Percentiles rank a stretch among this genome's conserved stretches.
Evolutionary conservation across 2,888 invertebrate genomes (phyloP).

Genomic region (Coelogynopora nodosa): DNA sequence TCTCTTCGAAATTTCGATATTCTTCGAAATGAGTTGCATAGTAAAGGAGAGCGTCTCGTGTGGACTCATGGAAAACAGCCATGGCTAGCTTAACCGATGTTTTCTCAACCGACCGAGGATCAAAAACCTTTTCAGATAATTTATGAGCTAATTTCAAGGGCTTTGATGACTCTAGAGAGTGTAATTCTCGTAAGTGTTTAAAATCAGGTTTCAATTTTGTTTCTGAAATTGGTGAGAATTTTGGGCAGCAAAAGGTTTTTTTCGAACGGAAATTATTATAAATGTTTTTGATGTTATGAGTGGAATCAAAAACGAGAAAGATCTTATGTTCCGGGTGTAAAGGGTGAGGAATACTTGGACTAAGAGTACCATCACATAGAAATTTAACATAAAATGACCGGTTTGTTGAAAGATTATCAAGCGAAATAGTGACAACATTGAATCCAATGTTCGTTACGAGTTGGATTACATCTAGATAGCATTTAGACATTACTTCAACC

Average conservation of each 20-base stretch:
- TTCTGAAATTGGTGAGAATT: not conserved
- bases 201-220: not conserved
- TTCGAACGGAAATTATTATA: not conserved
- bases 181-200: not conserved
- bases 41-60: not conserved
- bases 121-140: not conserved
- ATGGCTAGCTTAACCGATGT: not conserved
- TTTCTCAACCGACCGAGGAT: not conserved
- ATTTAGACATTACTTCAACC: not conserved
- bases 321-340: not conserved
- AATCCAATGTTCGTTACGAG: not conserved
- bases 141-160: not conserved
- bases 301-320: not conserved
- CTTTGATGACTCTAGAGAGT: not conserved
- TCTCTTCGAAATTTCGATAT: not conserved
- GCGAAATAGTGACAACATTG: not conserved
- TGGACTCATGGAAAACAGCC: not conserved
- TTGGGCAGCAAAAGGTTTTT: not conserved
- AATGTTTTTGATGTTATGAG: not conserved
- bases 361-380: not conserved
- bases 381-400: not conserved
- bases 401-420: not conserved
- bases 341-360: not conserved
- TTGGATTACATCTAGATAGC: not conserved
- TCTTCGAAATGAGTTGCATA: not conserved